Evolutionary conservation across 1,140 invertebrate species (phyloP).

Genomic region (Hyphantria cunea): DNA sequence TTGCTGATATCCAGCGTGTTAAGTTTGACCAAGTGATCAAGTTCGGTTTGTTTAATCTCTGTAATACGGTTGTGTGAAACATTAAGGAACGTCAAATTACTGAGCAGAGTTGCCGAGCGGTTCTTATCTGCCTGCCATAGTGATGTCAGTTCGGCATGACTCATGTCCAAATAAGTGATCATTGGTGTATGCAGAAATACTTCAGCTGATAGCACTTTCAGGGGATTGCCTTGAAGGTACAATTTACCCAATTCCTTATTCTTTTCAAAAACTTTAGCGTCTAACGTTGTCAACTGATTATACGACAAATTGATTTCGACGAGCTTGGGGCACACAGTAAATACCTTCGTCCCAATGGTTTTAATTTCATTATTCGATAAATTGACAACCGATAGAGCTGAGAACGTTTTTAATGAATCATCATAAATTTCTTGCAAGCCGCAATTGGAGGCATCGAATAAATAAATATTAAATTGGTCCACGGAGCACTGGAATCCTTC

Average conservation of each 20-base stretch:
- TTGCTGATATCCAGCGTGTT: conserved; percentile 84
- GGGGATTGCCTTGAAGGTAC: conserved; percentile 86
- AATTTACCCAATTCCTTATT: conserved; percentile 85
- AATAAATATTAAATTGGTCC: conserved; percentile 84
- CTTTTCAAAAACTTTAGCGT: conserved; percentile 84
- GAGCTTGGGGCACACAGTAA: conserved; percentile 81
- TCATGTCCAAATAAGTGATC: conserved; percentile 83
- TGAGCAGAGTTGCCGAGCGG: conserved; percentile 66
- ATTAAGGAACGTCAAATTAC: conserved; percentile 82
- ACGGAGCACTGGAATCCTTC: conserved; percentile 82
- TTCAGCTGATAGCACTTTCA: conserved; percentile 84
- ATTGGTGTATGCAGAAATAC: conserved; percentile 83
- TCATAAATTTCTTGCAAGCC: conserved; percentile 83
- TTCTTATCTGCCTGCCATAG: conserved; percentile 84
- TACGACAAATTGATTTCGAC: conserved; percentile 87
- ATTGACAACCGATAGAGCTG: conserved; percentile 84
- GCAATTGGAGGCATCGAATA: conserved; percentile 86
- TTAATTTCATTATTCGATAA: conserved; percentile 85
- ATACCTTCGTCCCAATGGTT: conserved; percentile 74
- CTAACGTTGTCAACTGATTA: conserved; percentile 83
- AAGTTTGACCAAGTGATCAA: conserved; percentile 83
- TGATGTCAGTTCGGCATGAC: conserved; percentile 83
- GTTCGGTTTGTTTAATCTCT: conserved; percentile 81
- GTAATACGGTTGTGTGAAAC: conserved; percentile 83
- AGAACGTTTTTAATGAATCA: conserved; percentile 85